Conservation (phyloP, 2,888 invertebrate genomes). For the Nymphalis polychloros region DNA sequence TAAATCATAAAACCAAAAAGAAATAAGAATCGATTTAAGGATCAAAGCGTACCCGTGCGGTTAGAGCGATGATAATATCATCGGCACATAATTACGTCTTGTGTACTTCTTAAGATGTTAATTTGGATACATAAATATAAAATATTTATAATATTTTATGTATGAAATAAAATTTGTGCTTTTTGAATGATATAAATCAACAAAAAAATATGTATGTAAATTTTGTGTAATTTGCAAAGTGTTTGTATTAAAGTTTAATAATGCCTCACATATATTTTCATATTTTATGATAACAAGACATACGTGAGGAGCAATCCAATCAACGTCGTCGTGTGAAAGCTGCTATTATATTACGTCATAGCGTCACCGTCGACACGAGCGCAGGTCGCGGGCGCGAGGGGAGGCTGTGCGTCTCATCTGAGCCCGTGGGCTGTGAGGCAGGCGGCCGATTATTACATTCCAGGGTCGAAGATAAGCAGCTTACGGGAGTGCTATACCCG, state of each 20-base stretch:
- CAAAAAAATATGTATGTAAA: too few species aligned
- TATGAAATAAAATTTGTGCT: too few species aligned
- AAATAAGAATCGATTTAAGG: too few species aligned
- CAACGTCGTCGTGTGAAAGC: neutral
- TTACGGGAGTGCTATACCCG: neutral
- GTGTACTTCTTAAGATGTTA: too few species aligned
- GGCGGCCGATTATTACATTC: constrained; percentile 13
- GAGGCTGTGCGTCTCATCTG: neutral
- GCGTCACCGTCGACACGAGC: neutral
- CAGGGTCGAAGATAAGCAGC: constrained; percentile 14
- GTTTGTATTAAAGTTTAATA: neutral
- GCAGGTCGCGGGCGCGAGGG: neutral
- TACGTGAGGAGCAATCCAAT: neutral
- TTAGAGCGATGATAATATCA: too few species aligned
- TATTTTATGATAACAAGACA: neutral
- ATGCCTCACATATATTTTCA: too few species aligned
- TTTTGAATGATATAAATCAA: too few species aligned
- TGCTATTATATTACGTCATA: neutral
- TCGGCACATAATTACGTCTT: too few species aligned
- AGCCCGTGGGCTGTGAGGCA: neutral
- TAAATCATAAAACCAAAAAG: too few species aligned
- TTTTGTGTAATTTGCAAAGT: neutral
- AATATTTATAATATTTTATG: too few species aligned
- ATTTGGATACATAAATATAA: too few species aligned
- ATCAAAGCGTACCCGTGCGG: too few species aligned